Evolutionary conservation across 2,113 vertebrate species (phyloP).

Genomic region (Sphaerodactylus townsendi): DNA sequence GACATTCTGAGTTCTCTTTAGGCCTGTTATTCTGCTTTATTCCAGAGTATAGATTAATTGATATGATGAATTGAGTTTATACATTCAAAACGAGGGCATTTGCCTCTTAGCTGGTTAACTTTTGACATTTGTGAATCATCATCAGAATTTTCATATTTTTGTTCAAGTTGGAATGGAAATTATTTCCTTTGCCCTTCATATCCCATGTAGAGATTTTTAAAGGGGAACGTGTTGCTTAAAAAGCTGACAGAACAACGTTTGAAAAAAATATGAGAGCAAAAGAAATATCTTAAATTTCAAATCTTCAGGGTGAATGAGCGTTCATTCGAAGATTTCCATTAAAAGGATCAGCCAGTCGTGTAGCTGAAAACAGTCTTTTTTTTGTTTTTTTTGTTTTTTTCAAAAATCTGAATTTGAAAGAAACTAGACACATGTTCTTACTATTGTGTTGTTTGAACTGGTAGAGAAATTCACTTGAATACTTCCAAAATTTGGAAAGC

Average conservation of each 20-base stretch:
- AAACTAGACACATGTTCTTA: background rate
- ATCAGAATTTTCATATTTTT: constrained; percentile 12
- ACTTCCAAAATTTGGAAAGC: background rate
- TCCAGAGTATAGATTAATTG: constrained; percentile 17
- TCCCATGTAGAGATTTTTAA: background rate
- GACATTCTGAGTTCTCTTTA: too few relatives aligned
- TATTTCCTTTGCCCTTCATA: constrained; percentile 34
- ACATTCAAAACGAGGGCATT: constrained; percentile 31
- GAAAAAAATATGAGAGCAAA: constrained; percentile 1
- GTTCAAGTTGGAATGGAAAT: constrained; percentile 39
- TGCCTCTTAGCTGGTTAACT: constrained; percentile 40
- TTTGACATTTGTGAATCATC: constrained; percentile 38
- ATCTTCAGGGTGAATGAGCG: background rate
- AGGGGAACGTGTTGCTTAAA: background rate
- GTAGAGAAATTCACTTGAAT: background rate
- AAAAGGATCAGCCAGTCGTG: background rate
- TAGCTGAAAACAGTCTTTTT: background rate
- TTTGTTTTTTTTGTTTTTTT: background rate
- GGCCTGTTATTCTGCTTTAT: constrained; percentile 6
- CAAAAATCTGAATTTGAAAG: background rate
- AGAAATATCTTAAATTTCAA: background rate
- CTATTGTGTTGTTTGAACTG: background rate
- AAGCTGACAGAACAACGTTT: constrained; percentile 1
- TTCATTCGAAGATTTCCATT: background rate
- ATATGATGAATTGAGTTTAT: constrained; percentile 34